These are phyloP conservation scores for Gambusia yucatana DNA, from an alignment of 2,797 vertebrate species.

Conservation along the genomic window DNA sequence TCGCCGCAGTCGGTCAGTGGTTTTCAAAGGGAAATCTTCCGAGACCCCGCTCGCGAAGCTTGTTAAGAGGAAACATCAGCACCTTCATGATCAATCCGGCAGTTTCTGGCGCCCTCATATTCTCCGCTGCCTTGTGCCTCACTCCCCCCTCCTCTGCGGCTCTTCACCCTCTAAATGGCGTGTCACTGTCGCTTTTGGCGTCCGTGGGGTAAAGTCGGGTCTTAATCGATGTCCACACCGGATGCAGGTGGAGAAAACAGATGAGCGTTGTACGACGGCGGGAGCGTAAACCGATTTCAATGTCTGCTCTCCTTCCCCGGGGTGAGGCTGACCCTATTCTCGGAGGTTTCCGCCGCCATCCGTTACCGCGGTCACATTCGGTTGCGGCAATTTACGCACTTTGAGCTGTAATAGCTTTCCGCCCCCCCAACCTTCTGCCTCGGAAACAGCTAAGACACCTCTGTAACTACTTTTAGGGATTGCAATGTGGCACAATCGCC, in stretches of 20 bases:
- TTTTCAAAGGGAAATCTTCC: constrained; percentile 47
- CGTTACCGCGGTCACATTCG: constrained; percentile 61
- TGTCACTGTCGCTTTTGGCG: constrained; percentile 38
- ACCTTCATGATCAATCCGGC: constrained; percentile 51
- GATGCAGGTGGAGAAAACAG: constrained; percentile 40
- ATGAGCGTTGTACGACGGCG: constrained; percentile 31
- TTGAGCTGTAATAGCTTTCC: constrained; percentile 69
- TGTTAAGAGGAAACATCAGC: constrained; percentile 56
- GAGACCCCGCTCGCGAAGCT: constrained; percentile 30
- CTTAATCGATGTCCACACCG: constrained; percentile 51
- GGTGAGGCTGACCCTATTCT: constrained; percentile 46
- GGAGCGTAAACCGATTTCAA: constrained; percentile 47
- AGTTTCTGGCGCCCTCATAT: constrained; percentile 35
- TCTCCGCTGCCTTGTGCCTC: constrained; percentile 17
- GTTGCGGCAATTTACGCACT: constrained; percentile 65
- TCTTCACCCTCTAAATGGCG: constrained; percentile 39
- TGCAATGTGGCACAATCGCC: constrained; percentile 14
- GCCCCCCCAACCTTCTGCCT: constrained; percentile 34
- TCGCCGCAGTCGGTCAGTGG: constrained; percentile 40
- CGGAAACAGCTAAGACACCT: constrained; percentile 60
- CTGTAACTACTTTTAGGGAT: constrained; percentile 67
- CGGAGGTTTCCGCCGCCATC: constrained; percentile 42
- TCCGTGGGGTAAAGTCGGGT: constrained; percentile 49
- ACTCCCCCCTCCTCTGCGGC: constrained; percentile 4
- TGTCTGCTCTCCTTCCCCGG: constrained; percentile 46